Evolutionary conservation across 2,888 invertebrate species (phyloP), one percentile per base, ranked within the genome.

Genomic region (Mythimna vitellina): DNA sequence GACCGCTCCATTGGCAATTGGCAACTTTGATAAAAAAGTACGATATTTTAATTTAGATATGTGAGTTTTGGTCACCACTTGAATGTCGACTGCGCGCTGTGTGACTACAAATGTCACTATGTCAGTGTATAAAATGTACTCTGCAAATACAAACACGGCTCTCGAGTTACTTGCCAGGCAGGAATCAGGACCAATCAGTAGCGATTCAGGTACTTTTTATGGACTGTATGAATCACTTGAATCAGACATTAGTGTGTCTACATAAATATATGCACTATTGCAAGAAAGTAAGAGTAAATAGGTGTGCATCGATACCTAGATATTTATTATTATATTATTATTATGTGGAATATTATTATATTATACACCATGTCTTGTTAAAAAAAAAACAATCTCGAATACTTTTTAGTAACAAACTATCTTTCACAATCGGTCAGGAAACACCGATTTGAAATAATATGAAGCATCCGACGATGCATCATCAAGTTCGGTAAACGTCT

Each of bases 161-260:
- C 68, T 81, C 82, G 65, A 60, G 56, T 78, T 69, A 57, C 79
- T 57, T 10, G 12, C 12, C 58, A 56, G 32, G 1, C 32, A 32
- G 57, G 32, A 32, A 57, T 57, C 32, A 32, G 67, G 51, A 77
- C 38, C 32, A 77, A 51, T 64, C 25, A 64, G 29, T 61, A 42
- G 2, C 42, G 22, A 25, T 25, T 42, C 25, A 51, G 20, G 49
- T 51, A 35, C 17, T 35, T 63, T 14, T 12, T 35, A 60, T 65
- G 54, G 49, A 14, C 35, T 29, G 46, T 53, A 22, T 76, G 70
- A 76, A 38, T 76, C 61, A 64, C 25, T 25, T 67, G 56, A 61
- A 32, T 70, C 57, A 46, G 60, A 64, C 20, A 46, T 17, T 46
- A 3, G 7, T 49, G n/a, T 35, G 35, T n/a, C 14, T 51, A 32